Evolutionary conservation across 1,140 invertebrate species (phyloP), one percentile per base, ranked within the genome.

Genomic region (Pentalonia nigronervosa): DNA sequence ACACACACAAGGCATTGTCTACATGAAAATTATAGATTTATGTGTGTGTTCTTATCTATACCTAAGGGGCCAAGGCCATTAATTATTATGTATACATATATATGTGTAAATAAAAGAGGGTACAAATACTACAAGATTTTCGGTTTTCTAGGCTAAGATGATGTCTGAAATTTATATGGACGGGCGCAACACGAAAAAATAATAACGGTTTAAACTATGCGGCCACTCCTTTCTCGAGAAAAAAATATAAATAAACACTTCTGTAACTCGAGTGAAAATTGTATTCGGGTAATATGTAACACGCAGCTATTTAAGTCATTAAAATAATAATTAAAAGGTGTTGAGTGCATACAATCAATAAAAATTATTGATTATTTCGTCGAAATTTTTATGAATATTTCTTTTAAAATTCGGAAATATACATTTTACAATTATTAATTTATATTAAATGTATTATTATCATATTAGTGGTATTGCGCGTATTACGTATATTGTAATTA

Each of bases 191-290:
- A 89, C 50, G 48, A 89, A 56, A 56, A 56, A 89, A 56, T 89
- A 87, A 87, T 87, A 89, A 89, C 88, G n/a, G 88, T 34, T 89
- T 89, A 89, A 89, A 89, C 34, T 56, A 89, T 89, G 87, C 87
- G 48, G 48, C 87, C 48, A 53, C 88, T 89, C 48, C 87, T 36
- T 4, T 87, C 41, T 17, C 7, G 20, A 88, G 41, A 56, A 89
- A 89, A 88, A 88, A 34, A 88, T 8, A n/a, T 30, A 84, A 41
- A 86, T 47, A 76, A 76, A 20, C n/a, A 76, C 60, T 67, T 67
- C 60, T 76, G 60, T 30, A 47, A 34, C 8, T 56, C 21, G 34
- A 56, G 14, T 56, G 36, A 34, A 89, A 89, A 34, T 56, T 14
- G 41, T 89, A 89, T 56, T 89, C 41, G 14, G 88, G 34, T 50